Evolutionary conservation across 2,797 vertebrate species (phyloP).

Genomic region (Podargus strigoides): DNA sequence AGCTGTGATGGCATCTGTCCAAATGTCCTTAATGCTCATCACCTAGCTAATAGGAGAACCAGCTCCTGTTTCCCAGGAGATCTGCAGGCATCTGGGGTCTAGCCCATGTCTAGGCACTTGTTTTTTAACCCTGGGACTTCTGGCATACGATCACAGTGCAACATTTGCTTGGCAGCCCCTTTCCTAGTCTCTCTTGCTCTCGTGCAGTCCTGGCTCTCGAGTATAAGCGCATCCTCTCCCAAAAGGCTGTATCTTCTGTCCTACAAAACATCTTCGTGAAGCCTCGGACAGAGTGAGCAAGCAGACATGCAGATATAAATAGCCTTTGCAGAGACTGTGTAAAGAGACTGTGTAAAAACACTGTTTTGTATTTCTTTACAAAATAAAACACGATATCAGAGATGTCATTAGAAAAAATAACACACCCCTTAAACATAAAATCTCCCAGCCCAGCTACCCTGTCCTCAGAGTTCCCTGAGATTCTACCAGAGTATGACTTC

Average conservation of each 20-base stretch:
- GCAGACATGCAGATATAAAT: background rate
- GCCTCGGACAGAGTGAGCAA: background rate
- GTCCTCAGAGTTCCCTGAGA: background rate
- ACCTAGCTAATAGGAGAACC: background rate
- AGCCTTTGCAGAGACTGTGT: background rate
- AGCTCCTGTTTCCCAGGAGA: background rate
- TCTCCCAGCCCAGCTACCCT: background rate
- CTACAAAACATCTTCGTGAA: background rate
- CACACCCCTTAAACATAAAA: background rate
- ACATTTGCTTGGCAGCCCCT: accelerated
- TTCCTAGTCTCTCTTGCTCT: background rate
- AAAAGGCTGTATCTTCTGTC: background rate
- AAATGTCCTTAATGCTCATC: background rate
- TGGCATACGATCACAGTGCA: background rate
- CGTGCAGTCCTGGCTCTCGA: background rate
- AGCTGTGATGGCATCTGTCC: background rate
- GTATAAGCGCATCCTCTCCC: background rate
- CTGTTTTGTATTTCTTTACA: background rate
- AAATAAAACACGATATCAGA: background rate
- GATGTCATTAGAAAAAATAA: background rate
- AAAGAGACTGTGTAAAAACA: background rate
- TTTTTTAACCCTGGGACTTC: background rate
- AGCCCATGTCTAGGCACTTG: background rate
- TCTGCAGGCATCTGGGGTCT: background rate
- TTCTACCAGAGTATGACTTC: background rate